Evolutionary conservation across 2,888 invertebrate genomes (phyloP), one percentile per base, ranked within the genome.

Genomic region (Harpagoxenus sublaevis): DNA sequence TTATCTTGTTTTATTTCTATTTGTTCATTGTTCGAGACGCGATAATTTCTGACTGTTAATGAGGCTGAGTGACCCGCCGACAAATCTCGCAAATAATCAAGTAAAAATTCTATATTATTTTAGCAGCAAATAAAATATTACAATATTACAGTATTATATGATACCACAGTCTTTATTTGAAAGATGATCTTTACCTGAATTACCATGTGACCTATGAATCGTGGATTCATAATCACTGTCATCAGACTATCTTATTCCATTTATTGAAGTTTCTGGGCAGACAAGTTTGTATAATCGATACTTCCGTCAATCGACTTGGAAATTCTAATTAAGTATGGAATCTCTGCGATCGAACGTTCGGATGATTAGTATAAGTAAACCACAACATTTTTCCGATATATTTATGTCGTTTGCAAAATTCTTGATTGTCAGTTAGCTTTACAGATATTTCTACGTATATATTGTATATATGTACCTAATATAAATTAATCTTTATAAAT

Each of bases 211-310:
- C n/a, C n/a, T n/a, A n/a, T n/a, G n/a, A n/a, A n/a, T n/a, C n/a
- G n/a, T n/a, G n/a, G n/a, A n/a, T n/a, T n/a, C n/a, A n/a, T n/a
- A n/a, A n/a, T n/a, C n/a, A n/a, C n/a, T n/a, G n/a, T n/a, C n/a
- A n/a, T n/a, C n/a, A n/a, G n/a, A n/a, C n/a, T n/a, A n/a, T n/a
- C n/a, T n/a, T n/a, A n/a, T n/a, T n/a, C n/a, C n/a, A n/a, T n/a
- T n/a, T n/a, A n/a, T n/a, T n/a, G n/a, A n/a, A n/a, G n/a, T n/a
- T n/a, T n/a, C n/a, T n/a, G n/a, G n/a, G n/a, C n/a, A n/a, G n/a
- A n/a, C n/a, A n/a, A n/a, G n/a, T n/a, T 70, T 53, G 70, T 70
- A 39, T 70, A 70, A 70, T 70, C 51, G 68, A 42, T 65, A 39
- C 45, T 45, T 65, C 23, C 65, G 10, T 31, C 35, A 70, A 70